These are phyloP conservation scores for Ammodytes marinus DNA, from an alignment of 2,113 vertebrate genomes.

Conservation along the genomic window DNA sequence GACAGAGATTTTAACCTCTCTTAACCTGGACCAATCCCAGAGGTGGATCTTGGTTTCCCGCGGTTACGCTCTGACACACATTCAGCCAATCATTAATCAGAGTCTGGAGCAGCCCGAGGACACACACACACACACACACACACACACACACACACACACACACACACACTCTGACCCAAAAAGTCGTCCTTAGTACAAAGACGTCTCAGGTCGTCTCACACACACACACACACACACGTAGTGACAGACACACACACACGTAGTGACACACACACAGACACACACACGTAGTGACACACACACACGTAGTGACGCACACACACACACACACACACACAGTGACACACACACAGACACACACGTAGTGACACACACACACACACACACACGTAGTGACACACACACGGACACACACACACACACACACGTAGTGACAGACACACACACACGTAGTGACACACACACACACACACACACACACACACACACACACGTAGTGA, in stretches of 20 bases:
- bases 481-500: too few relatives aligned
- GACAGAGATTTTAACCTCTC: slow-evolving; percentile 43
- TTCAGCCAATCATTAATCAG: slow-evolving; percentile 75
- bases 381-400: neutral
- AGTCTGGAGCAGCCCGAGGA: slow-evolving; percentile 54
- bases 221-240: slow-evolving; percentile 26
- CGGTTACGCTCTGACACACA: slow-evolving; percentile 70
- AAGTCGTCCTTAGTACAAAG: slow-evolving; percentile 60
- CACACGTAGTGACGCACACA: slow-evolving; percentile 17
- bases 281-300: neutral
- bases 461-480: too few relatives aligned
- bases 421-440: too few relatives aligned
- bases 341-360: slow-evolving; percentile 18
- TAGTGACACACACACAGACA: slow-evolving; percentile 18
- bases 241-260: slow-evolving; percentile 4
- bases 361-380: neutral
- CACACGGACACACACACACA: neutral
- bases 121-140: slow-evolving; percentile 30
- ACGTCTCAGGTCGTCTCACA: slow-evolving; percentile 31
- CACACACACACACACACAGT: slow-evolving; percentile 15
- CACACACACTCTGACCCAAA: slow-evolving; percentile 61
- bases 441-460: too few relatives aligned
- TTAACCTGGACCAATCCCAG: slow-evolving; percentile 52
- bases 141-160: slow-evolving; percentile 26
- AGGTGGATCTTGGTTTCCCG: slow-evolving; percentile 58